Evolutionary conservation across 2,888 invertebrate species (phyloP).

Genomic region (Spodoptera littoralis): DNA sequence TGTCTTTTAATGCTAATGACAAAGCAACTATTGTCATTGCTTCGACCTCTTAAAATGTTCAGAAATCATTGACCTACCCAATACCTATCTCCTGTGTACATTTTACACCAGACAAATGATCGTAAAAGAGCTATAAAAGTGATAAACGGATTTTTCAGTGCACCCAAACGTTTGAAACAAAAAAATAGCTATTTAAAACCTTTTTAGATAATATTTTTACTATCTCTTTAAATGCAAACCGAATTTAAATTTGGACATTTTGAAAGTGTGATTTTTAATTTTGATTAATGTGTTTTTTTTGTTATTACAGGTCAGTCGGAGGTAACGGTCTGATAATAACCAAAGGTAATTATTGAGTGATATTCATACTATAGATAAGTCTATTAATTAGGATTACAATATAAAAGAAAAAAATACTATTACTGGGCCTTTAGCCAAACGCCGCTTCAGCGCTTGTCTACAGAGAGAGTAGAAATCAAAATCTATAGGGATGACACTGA

Average conservation of each 20-base stretch:
- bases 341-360: constrained; percentile 23
- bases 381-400: too few relatives aligned
- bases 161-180: constrained; percentile 10
- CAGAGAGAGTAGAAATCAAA: too few relatives aligned
- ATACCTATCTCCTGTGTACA: not conserved
- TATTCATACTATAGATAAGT: too few relatives aligned
- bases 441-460: too few relatives aligned
- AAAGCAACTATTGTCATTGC: constrained; percentile 4
- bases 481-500: too few relatives aligned
- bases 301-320: constrained; percentile 28
- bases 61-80: constrained; percentile 32
- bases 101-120: constrained; percentile 25
- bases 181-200: constrained; percentile 1
- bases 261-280: not conserved
- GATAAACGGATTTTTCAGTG: constrained; percentile 24
- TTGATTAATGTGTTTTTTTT: constrained; percentile 4
- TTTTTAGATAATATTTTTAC: constrained; percentile 15
- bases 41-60: constrained; percentile 11
- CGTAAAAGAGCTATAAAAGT: constrained; percentile 33
- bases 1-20: constrained; percentile 1
- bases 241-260: not conserved
- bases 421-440: too few relatives aligned
- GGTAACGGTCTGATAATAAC: not conserved
- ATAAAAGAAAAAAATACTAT: too few relatives aligned
- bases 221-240: not conserved